Conservation (phyloP, 1,140 invertebrate genomes). For the Neodiprion pinetum region DNA sequence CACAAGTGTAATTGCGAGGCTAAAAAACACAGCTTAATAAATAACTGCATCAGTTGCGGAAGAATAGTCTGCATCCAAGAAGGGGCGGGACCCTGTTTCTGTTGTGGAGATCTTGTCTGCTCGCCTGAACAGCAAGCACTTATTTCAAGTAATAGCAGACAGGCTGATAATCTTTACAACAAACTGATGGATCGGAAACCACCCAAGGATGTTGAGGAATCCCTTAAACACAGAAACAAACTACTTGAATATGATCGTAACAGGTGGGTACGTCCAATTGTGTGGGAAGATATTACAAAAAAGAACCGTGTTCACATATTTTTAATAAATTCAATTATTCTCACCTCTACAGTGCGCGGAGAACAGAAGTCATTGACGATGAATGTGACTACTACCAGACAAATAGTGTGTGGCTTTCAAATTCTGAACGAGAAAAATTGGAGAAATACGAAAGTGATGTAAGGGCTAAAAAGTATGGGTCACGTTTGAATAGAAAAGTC, state of each 20-base stretch:
- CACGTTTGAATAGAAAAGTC: slow-evolving; percentile 71
- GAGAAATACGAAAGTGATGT: slow-evolving; percentile 75
- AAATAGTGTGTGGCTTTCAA: slow-evolving; percentile 81
- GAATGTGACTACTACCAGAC: slow-evolving; percentile 92
- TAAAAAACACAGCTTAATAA: slow-evolving; percentile 86
- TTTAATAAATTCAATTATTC: background rate
- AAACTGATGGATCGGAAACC: slow-evolving; percentile 71
- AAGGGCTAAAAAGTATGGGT: slow-evolving; percentile 73
- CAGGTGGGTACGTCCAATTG: slow-evolving; percentile 62
- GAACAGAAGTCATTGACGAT: slow-evolving; percentile 93
- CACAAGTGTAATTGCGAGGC: slow-evolving; percentile 93
- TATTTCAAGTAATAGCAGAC: slow-evolving; percentile 71
- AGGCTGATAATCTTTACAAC: slow-evolving; percentile 73
- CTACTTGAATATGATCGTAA: slow-evolving; percentile 88
- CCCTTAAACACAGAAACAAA: slow-evolving; percentile 80
- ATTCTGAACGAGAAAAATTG: slow-evolving; percentile 73
- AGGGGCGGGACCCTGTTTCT: slow-evolving; percentile 94
- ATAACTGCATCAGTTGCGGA: slow-evolving; percentile 94
- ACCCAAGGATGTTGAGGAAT: slow-evolving; percentile 69
- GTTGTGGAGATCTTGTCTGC: slow-evolving; percentile 86
- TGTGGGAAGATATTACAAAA: background rate
- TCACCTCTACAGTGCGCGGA: slow-evolving; percentile 69
- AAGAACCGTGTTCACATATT: too few relatives aligned
- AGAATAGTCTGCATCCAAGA: slow-evolving; percentile 96
- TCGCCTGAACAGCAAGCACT: slow-evolving; percentile 77